Base-by-base conservation (phyloP, 2,888 invertebrate genomes). In the Lithophane semibrunnea region DNA sequence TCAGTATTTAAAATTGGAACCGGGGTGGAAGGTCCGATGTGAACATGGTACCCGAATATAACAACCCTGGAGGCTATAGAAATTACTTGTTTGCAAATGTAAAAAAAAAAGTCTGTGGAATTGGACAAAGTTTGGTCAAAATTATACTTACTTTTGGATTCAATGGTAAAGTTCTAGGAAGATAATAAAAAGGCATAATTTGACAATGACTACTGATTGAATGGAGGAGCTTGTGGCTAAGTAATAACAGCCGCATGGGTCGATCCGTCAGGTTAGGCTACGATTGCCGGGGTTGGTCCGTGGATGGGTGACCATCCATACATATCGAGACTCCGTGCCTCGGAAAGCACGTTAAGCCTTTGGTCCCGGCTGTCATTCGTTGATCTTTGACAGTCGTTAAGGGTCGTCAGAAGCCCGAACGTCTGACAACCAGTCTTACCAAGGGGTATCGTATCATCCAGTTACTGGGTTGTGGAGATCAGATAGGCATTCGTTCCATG, bases 1-100 rank as follows among this genome's bases (percentile, higher is more conserved):
- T 70, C 84, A 79, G 86, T 84, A 73, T 79, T 83, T 84, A 86
- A 84, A 83, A 83, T 83, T 79, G 79, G 68, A 75, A 66, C 29
- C 29, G 44, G 77, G 82, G 77, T 70, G 70, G 68, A 60, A 75
- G 83, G 75, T 80, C 71, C 69, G 47, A 74, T 77, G 75, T 77
- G 81, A 86, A 86, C 86, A 85, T 75, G 72, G 80, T 49, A 54
- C 16, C 44, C 47, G 58, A 78, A 77, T 81, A 77, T 79, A 80
- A 75, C 56, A 80, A 65, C 42, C 73, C 88, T 75, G 37, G 21
- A 1, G 73, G 83, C 83, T 56, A 77, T 70, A 73, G 68, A 77
- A 75, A 87, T 86, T 85, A 87, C 79, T 75, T 79, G 68, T 75
- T 67, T 56, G 61, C 54, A 49, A 77, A 80, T 80, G 76, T 79